Percentiles rank a stretch among this genome's conserved stretches.
Conservation (phyloP, 2,797 vertebrate genomes). For the Tenualosa thibaudeaui region DNA sequence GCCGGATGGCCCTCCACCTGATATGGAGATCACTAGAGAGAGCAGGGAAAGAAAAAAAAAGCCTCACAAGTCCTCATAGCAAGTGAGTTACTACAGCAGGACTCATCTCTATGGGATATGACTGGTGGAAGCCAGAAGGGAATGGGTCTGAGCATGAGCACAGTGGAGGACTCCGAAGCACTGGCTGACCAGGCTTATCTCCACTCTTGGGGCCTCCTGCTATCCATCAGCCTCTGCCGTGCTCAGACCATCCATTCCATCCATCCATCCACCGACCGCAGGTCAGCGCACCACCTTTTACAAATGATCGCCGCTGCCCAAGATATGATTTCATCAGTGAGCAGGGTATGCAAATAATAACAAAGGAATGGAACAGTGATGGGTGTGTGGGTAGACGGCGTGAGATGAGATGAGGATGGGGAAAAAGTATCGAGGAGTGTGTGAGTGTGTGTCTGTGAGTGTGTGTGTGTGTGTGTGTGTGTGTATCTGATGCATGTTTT, state of each 20-base stretch:
- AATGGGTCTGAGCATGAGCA: neutral
- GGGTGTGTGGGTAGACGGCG: conserved; percentile 34
- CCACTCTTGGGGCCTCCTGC: neutral
- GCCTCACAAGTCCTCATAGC: neutral
- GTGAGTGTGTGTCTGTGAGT: neutral
- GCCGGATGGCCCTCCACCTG: neutral
- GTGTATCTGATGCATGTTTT: conserved; percentile 26
- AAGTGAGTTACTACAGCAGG: neutral
- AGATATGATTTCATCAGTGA: conserved; percentile 1
- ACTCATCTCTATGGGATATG: neutral
- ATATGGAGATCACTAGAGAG: neutral
- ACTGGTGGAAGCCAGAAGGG: neutral
- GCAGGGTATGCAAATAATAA: conserved; percentile 23
- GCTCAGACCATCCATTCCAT: neutral
- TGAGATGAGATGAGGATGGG: neutral
- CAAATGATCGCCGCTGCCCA: neutral
- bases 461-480: conserved; percentile 11
- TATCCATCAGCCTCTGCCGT: neutral
- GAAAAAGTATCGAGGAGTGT: conserved; percentile 44
- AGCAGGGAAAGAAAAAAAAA: neutral
- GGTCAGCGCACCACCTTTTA: neutral
- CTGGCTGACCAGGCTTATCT: neutral
- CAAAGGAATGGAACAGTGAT: conserved; percentile 46
- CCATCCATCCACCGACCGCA: neutral
- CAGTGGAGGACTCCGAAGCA: neutral